Evolutionary conservation across 2,797 vertebrate species (phyloP).

Genomic region (Cossypha dichroa): DNA sequence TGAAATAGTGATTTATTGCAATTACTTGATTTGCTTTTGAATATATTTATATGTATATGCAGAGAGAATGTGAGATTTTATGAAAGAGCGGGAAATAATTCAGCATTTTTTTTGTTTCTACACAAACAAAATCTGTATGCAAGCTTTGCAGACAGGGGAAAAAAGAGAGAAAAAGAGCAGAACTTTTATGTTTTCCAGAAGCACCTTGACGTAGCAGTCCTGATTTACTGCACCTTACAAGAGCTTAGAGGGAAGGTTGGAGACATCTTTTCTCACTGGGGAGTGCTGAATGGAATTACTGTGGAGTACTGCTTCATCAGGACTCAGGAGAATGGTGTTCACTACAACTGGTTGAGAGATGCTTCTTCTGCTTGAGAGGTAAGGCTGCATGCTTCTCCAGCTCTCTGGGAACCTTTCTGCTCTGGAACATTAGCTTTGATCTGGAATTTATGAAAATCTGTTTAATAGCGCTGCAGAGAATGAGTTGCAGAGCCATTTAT

Average conservation of each 20-base stretch:
- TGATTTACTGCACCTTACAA: not conserved
- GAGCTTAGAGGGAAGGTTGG: not conserved
- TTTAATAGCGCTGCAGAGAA: not conserved
- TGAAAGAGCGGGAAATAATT: not conserved
- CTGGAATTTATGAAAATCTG: not conserved
- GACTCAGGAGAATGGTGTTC: not conserved
- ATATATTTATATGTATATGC: not conserved
- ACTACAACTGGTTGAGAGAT: not conserved
- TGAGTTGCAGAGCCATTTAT: slow-evolving; percentile 9
- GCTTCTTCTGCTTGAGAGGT: not conserved
- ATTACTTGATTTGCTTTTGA: not conserved
- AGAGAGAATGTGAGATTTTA: not conserved
- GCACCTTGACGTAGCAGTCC: rapidly evolving
- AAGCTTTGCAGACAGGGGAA: not conserved
- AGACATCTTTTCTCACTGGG: not conserved
- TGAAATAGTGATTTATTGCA: not conserved
- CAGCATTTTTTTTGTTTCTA: not conserved
- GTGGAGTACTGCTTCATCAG: not conserved
- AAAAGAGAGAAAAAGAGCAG: not conserved
- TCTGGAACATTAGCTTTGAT: not conserved
- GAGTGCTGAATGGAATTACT: not conserved
- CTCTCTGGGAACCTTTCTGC: not conserved
- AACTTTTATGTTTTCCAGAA: not conserved
- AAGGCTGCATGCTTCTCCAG: not conserved
- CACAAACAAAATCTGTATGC: not conserved